Evolutionary conservation across 2,113 vertebrate species (phyloP).

Genomic region (Cynocephalus volans): DNA sequence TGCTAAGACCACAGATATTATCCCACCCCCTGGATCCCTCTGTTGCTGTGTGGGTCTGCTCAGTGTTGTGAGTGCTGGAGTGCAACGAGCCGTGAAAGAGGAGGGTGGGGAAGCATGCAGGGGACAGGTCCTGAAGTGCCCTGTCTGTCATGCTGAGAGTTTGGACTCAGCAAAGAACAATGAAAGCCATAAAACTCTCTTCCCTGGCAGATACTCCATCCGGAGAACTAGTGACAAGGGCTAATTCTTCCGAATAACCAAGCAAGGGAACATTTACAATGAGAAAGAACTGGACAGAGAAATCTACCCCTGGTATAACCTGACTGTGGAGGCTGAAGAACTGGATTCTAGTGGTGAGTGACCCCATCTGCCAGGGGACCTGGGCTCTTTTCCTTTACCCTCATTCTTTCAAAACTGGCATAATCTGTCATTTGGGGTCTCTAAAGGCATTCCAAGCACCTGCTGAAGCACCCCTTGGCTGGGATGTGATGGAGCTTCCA

Average conservation of each 20-base stretch:
- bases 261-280: too few relatives aligned
- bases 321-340: too few relatives aligned
- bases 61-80: neutral
- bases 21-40: neutral
- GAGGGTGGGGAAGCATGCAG: neutral
- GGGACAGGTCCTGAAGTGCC: too few relatives aligned
- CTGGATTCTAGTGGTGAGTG: too few relatives aligned
- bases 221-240: too few relatives aligned
- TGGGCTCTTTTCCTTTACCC: neutral
- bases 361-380: neutral
- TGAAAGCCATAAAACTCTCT: too few relatives aligned
- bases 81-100: neutral
- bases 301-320: too few relatives aligned
- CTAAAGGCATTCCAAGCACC: neutral
- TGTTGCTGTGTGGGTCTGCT: neutral
- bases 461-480: neutral
- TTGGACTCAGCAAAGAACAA: too few relatives aligned
- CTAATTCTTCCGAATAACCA: too few relatives aligned
- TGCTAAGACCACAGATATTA: neutral
- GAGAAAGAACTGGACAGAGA: too few relatives aligned
- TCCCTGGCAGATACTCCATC: too few relatives aligned
- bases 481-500: neutral
- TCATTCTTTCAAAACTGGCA: neutral
- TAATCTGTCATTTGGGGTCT: neutral
- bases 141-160: too few relatives aligned